Conservation (phyloP, 2,888 invertebrate species). For the Volucella bombylans region DNA sequence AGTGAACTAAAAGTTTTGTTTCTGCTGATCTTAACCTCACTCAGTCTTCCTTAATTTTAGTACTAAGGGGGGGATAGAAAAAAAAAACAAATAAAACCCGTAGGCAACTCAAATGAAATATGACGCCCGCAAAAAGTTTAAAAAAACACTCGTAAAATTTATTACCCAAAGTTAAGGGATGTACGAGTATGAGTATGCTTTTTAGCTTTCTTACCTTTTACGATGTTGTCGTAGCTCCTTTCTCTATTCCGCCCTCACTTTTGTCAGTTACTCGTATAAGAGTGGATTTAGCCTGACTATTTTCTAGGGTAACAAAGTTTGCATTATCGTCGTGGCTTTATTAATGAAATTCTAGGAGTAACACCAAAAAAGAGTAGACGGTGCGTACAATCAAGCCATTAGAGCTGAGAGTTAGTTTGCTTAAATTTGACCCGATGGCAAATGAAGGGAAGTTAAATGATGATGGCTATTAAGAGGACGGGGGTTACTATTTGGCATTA, state of each 20-base stretch:
- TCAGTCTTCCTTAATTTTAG: not conserved
- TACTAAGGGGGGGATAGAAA: too few relatives aligned
- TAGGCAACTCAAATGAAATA: conserved; percentile 46
- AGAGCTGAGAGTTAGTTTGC: conserved; percentile 32
- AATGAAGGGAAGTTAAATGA: conserved; percentile 60
- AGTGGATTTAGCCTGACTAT: conserved; percentile 38
- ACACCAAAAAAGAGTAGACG: conserved; percentile 45
- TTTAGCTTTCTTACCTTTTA: conserved; percentile 19
- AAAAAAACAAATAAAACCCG: conserved; percentile 6
- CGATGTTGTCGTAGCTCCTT: too few relatives aligned
- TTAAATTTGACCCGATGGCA: conserved; percentile 50
- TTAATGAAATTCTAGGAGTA: conserved; percentile 69
- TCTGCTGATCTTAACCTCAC: not conserved
- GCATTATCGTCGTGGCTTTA: conserved; percentile 57
- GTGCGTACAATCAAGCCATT: conserved; percentile 58
- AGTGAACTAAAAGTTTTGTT: conserved; percentile 7
- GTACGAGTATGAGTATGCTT: conserved; percentile 46
- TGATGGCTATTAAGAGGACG: conserved; percentile 60
- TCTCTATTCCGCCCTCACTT: not conserved
- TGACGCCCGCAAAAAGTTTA: conserved; percentile 25
- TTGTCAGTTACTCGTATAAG: not conserved
- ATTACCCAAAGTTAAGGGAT: conserved; percentile 62
- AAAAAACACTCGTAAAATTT: conserved; percentile 55
- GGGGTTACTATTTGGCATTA: conserved; percentile 41
- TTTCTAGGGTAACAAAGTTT: conserved; percentile 49